Conservation (phyloP, 1,140 invertebrate species). For the Pseudomyrmex cubaensis region DNA sequence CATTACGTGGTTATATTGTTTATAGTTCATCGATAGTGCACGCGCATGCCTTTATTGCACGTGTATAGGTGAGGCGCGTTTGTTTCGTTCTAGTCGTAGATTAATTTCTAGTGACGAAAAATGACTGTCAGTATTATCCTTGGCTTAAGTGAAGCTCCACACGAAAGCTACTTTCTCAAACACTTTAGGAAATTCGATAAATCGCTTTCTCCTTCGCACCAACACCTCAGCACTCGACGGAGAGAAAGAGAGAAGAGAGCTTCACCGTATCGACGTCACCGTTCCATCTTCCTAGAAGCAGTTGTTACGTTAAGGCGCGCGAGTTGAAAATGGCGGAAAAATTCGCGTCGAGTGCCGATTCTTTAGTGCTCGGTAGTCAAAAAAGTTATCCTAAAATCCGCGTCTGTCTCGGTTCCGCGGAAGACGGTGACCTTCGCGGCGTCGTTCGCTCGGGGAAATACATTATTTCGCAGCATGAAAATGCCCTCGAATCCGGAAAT, state of each 20-base stretch:
- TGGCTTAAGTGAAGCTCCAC: slow-evolving; percentile 28
- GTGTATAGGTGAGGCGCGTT: no score
- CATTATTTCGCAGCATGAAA: slow-evolving; percentile 58
- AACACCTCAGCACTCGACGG: not conserved
- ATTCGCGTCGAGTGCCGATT: slow-evolving; percentile 45
- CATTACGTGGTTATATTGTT: no score
- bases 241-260: slow-evolving; percentile 10
- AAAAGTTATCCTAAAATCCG: slow-evolving; percentile 59
- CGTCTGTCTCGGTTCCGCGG: slow-evolving; percentile 49
- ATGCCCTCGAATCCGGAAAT: slow-evolving; percentile 58
- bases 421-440: slow-evolving; percentile 55
- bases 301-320: slow-evolving; percentile 43
- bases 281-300: slow-evolving; percentile 28
- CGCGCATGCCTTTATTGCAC: no score
- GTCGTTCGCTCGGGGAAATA: slow-evolving; percentile 45
- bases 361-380: slow-evolving; percentile 38
- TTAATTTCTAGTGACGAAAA: slow-evolving; percentile 40
- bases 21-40: no score
- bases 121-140: slow-evolving; percentile 24
- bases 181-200: slow-evolving; percentile 57
- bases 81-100: not conserved
- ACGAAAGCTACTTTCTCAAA: slow-evolving; percentile 34
- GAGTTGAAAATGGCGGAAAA: slow-evolving; percentile 47
- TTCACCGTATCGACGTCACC: slow-evolving; percentile 16
- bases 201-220: not conserved